Base-by-base conservation (phyloP, 2,113 vertebrate genomes). In the Hirundichthys speculiger region DNA sequence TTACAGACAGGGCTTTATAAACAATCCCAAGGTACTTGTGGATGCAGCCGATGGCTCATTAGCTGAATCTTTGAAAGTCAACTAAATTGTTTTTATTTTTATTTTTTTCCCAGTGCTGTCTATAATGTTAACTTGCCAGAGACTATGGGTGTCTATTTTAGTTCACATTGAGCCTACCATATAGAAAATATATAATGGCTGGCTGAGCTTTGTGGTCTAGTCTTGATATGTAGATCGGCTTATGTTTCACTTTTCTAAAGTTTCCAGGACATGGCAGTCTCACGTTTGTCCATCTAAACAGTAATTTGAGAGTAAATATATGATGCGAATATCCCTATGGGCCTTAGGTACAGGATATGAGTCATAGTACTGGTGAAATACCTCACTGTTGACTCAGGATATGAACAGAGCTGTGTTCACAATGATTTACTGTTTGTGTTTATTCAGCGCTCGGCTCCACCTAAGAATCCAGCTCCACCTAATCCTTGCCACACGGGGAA, bases 31-130 rank as follows among this genome's bases (percentile, higher is more conserved):
- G 64, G 53, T 55, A 72, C 47, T 62, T 50, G 30, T 2, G 40
- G 66, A 75, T 70, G 65, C 55, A 52, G 72, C 72, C 74, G 56
- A 61, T 61, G 57, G 75, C 71, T 86, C 80, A 85, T 86, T 85
- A 77, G 60, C 65, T 65, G 64, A 73, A 22, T 42, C 62, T 72
- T 70, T 71, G 20, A 73, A 80, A 76, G 69, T 66, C 57, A 54
- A 24, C 59, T 48, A 38, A 30, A 46, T 19, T 54, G 22, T 51
- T 42, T 67, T 67, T 51, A 24, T 50, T 46, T n/a, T 25, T 3
- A 5, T 34, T 13, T 18, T 9, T 30, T 6, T 49, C 22, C 63
- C 52, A 65, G 2, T 47, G 43, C 73, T 43, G 38, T 77, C 68
- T 76, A 11, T 19, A 3, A 22, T 48, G 53, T 74, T 51, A 63